Evolutionary conservation across 1,140 invertebrate species (phyloP).

Genomic region (Aphelenchoides besseyi): DNA sequence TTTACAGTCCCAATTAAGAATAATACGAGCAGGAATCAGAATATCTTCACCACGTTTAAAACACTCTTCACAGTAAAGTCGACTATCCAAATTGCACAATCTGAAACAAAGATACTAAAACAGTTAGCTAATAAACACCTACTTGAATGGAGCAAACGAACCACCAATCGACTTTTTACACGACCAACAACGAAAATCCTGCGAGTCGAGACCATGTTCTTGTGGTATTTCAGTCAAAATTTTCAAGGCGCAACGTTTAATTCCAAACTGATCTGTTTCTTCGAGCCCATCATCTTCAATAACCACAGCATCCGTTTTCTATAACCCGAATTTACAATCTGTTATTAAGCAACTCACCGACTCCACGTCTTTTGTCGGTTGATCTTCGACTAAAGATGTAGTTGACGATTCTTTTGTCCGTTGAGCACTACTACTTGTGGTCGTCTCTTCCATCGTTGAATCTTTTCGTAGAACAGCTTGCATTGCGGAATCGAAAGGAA

Average conservation of each 20-base stretch:
- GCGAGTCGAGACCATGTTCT: conserved; percentile 47
- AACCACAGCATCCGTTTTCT: conserved; percentile 6
- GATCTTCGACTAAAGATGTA: neutral
- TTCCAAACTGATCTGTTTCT: conserved; percentile 40
- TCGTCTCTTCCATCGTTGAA: neutral
- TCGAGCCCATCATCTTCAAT: conserved; percentile 15
- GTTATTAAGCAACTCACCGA: neutral
- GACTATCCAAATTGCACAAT: conserved; percentile 36
- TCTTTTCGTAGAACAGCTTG: neutral
- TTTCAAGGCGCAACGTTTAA: conserved; percentile 20
- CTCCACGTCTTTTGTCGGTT: conserved; percentile 14
- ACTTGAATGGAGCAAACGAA: conserved; percentile 52
- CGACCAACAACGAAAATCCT: conserved; percentile 53
- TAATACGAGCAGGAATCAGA: conserved; percentile 40
- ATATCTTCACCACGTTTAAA: conserved; percentile 29
- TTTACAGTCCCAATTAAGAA: conserved; percentile 41
- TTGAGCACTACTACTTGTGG: neutral
- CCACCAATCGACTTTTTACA: conserved; percentile 50
- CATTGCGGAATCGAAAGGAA: neutral
- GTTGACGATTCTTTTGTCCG: neutral
- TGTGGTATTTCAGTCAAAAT: conserved; percentile 45
- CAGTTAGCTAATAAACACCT: conserved; percentile 28
- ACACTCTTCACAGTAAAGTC: conserved; percentile 46
- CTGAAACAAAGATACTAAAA: conserved; percentile 25
- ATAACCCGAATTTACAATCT: neutral